Evolutionary conservation across 2,113 vertebrate species (phyloP).

Genomic region (Muntiacus reevesi): DNA sequence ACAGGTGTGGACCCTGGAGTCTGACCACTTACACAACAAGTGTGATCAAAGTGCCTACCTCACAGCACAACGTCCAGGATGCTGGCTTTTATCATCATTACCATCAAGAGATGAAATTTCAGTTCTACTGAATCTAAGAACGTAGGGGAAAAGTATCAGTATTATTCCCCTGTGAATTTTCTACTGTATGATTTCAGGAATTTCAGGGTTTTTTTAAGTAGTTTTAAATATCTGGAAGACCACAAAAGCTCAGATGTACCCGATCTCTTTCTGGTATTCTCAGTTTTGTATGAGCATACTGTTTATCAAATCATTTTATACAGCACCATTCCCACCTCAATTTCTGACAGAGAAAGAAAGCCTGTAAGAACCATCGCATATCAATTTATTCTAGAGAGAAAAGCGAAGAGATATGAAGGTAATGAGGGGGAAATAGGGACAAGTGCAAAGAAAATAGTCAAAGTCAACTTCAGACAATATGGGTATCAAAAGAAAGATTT

Average conservation of each 20-base stretch:
- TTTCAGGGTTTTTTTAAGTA: neutral
- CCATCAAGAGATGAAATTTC: neutral
- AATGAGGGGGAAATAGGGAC: neutral
- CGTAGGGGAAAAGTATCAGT: neutral
- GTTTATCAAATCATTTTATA: slow-evolving; percentile 4
- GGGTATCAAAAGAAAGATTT: neutral
- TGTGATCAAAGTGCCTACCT: neutral
- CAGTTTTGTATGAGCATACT: neutral
- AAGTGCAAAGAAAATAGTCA: neutral
- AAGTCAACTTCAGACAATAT: neutral
- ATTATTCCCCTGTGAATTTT: neutral
- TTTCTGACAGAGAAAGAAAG: neutral
- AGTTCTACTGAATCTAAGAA: neutral
- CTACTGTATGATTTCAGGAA: neutral
- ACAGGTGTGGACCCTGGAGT: neutral
- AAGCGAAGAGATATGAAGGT: neutral
- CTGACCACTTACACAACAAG: neutral
- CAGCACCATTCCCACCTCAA: neutral
- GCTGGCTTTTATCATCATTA: neutral
- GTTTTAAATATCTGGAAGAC: neutral
- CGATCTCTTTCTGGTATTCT: neutral
- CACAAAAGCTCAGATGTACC: neutral
- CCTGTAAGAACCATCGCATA: neutral
- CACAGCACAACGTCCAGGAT: neutral
- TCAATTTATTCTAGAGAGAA: neutral